These are phyloP conservation scores for Aptenodytes forsteri DNA, from an alignment of 2,113 vertebrate genomes.

Conservation along the genomic window DNA sequence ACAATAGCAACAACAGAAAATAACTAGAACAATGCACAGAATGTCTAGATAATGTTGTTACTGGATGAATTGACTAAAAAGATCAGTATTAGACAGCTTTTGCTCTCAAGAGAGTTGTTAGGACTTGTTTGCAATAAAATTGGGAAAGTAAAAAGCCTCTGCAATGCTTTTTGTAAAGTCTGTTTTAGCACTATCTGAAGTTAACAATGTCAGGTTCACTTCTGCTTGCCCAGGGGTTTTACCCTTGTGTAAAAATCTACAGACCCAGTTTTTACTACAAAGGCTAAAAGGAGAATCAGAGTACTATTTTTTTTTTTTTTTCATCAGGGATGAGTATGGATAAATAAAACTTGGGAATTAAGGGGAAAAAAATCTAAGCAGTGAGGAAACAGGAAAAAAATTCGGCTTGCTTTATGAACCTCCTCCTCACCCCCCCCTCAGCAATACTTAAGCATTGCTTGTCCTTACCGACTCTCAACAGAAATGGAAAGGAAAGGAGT, in stretches of 20 bases:
- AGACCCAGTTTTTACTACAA: background rate
- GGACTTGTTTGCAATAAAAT: slow-evolving; percentile 43
- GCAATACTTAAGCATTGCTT: background rate
- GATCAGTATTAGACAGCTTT: slow-evolving; percentile 24
- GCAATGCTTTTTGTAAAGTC: slow-evolving; percentile 48
- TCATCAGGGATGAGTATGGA: background rate
- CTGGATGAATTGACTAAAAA: slow-evolving; percentile 30
- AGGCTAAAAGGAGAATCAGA: background rate
- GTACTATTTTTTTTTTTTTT: background rate
- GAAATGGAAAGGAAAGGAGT: background rate
- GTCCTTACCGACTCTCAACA: background rate
- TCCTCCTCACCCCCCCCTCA: rapidly evolving
- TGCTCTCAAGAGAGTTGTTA: slow-evolving; percentile 45
- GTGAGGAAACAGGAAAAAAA: background rate
- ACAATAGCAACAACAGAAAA: slow-evolving; percentile 49
- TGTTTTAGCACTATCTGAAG: slow-evolving; percentile 54
- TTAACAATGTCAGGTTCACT: slow-evolving; percentile 17
- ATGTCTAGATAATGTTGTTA: slow-evolving; percentile 50
- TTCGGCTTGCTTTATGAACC: rapidly evolving
- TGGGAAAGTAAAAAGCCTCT: slow-evolving; percentile 26
- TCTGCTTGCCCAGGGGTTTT: background rate
- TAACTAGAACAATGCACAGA: slow-evolving; percentile 38
- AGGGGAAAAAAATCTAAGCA: background rate
- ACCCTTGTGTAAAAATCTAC: background rate
- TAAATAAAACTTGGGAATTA: slow-evolving; percentile 28